Percentiles rank a stretch among this genome's conserved stretches.
phyloP scores from a whole-genome alignment of 2,113 vertebrate species.

The Phrynocephalus versicolor region DNA sequence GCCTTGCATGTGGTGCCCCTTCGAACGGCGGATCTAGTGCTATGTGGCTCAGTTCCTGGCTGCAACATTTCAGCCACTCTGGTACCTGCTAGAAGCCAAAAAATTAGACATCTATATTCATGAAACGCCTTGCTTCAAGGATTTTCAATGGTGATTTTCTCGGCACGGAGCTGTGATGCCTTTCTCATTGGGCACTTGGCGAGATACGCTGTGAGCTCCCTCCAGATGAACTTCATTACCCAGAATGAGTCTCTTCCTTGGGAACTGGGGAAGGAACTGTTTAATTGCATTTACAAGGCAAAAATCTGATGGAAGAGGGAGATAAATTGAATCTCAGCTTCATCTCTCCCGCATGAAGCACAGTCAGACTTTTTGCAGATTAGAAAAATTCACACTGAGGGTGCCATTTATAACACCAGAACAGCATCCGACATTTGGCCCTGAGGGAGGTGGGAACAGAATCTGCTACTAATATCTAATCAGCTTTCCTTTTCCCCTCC shows the following conservation, averaged over 20 bases:
- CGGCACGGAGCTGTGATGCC: rapidly evolving
- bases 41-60: neutral
- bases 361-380: slow-evolving; percentile 72
- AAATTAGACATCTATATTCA: neutral
- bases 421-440: slow-evolving; percentile 70
- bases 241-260: slow-evolving; percentile 56
- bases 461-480: slow-evolving; percentile 70
- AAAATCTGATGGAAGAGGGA: slow-evolving; percentile 74
- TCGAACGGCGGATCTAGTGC: neutral
- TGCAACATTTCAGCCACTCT: neutral
- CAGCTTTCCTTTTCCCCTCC: slow-evolving; percentile 56
- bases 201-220: neutral
- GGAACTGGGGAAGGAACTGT: slow-evolving; percentile 53
- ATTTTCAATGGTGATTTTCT: neutral
- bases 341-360: slow-evolving; percentile 74
- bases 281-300: slow-evolving; percentile 70
- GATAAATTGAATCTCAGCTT: slow-evolving; percentile 69
- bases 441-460: slow-evolving; percentile 70
- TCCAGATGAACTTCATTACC: slow-evolving; percentile 47
- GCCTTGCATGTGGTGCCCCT: neutral
- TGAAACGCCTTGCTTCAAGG: neutral
- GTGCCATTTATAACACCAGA: slow-evolving; percentile 77
- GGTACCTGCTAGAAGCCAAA: slow-evolving; percentile 3
- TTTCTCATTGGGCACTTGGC: rapidly evolving
- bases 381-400: slow-evolving; percentile 77